phyloP scores from a whole-genome alignment of 1,140 invertebrate genomes.

The Acyrthosiphon pisum region DNA sequence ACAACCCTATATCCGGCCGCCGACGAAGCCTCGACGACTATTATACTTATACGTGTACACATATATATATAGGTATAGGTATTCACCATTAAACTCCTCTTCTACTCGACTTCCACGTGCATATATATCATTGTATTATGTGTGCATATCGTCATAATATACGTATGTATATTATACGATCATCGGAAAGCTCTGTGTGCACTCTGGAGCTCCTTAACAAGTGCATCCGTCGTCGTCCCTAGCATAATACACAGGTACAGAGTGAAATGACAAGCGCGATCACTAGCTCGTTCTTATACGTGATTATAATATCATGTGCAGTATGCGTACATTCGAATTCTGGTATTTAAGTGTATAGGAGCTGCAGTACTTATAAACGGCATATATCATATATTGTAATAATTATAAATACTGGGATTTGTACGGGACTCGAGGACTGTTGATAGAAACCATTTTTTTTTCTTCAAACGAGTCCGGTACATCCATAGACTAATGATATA shows the following conservation, averaged over 20 bases:
- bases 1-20: conserved; percentile 33
- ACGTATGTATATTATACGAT: neutral
- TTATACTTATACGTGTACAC: neutral
- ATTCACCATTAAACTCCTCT: conserved; percentile 32
- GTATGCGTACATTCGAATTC: no score
- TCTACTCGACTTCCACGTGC: conserved; percentile 15
- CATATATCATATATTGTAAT: no score
- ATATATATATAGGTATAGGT: neutral
- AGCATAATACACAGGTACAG: no score
- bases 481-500: no score
- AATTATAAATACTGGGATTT: neutral
- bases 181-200: neutral
- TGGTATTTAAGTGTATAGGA: no score
- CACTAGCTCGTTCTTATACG: neutral
- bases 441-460: neutral
- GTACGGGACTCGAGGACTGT: no score
- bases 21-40: neutral
- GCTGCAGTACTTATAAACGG: no score
- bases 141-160: no score
- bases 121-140: neutral
- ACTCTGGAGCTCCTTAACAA: neutral
- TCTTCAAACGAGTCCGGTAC: neutral
- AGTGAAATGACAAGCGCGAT: neutral
- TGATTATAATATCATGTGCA: no score
- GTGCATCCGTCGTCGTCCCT: neutral